A percentile compares a stretch with the other conserved stretches of the same genome.
phyloP scores from a whole-genome alignment of 2,797 vertebrate genomes.

The Novumbra hubbsi region DNA sequence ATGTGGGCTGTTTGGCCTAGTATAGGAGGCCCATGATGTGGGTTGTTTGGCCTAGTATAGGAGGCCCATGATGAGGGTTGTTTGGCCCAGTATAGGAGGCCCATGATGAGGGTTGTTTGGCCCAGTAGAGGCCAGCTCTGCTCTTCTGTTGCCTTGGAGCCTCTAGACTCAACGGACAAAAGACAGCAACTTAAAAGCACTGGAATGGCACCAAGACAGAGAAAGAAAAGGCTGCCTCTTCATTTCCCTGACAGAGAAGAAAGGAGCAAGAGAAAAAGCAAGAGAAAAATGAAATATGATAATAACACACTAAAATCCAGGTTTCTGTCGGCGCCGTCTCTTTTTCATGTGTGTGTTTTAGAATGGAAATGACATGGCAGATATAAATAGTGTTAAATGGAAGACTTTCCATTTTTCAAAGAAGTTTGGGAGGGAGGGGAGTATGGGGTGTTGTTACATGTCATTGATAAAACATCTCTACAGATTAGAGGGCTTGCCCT shows the following conservation, averaged over 20 bases:
- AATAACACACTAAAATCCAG: constrained; percentile 72
- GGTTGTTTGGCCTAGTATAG: no score
- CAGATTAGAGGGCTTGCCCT: constrained; percentile 25
- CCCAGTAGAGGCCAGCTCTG: constrained; percentile 27
- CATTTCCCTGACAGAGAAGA: constrained; percentile 68
- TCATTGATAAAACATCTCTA: constrained; percentile 59
- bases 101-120: constrained; percentile 23
- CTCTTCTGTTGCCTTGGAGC: constrained; percentile 19
- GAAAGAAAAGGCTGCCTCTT: constrained; percentile 73
- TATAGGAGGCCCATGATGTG: no score
- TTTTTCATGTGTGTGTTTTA: constrained; percentile 71
- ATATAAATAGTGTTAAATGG: constrained; percentile 68
- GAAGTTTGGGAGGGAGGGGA: constrained; percentile 15
- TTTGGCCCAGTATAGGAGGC: no score
- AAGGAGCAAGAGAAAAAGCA: constrained; percentile 69
- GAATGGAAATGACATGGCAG: constrained; percentile 70
- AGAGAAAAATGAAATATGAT: constrained; percentile 69
- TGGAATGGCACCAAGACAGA: constrained; percentile 63
- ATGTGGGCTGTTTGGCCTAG: no score
- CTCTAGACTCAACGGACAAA: constrained; percentile 61
- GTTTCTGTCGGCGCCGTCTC: constrained; percentile 68
- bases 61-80: no score
- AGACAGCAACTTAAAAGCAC: constrained; percentile 67
- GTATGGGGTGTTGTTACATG: constrained; percentile 39
- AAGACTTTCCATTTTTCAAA: constrained; percentile 57